Evolutionary conservation across 2,888 invertebrate genomes (phyloP), one percentile per base, ranked within the genome.

Genomic region (Synergus gifuensis): DNA sequence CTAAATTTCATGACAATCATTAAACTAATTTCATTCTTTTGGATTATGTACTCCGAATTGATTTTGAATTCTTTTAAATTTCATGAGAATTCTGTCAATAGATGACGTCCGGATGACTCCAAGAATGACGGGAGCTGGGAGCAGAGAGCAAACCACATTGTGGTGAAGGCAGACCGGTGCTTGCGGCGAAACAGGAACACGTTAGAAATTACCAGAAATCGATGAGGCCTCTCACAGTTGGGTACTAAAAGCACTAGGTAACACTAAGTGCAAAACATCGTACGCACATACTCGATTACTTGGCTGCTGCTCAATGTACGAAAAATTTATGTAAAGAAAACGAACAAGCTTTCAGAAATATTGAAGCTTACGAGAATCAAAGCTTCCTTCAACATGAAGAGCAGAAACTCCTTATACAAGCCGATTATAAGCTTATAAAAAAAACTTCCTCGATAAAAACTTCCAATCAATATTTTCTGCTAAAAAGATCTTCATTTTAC

Each of bases 201-300:
- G 81, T 83, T 82, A 81, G 85, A 84, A 89, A 88, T 88, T 85
- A 88, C 87, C 83, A 86, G 87, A 88, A 89, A 89, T 90, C 87
- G 86, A 89, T 90, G 81, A 82, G 78, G 76, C 79, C 78, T 81
- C 83, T 84, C 89, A 76, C 89, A 87, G 88, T 28, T 85, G 83
- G 89, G 90, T 80, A 88, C 87, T 90, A 89, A 90, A 89, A 90
- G 90, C 89, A 83, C 82, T 83, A 77, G 66, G 83, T 80, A 77
- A 77, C 84, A 81, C 84, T 90, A 88, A 90, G 90, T 89, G 90
- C 87, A 81, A 89, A 89, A 40, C 16, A 78, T 78, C n/a, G 54
- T 54, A 54, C 16, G 28, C 76, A 76, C 76, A 49, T 46, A 40
- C 73, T 28, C 28, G 28, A 76, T 22, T 44, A 12, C 46, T 67